Conservation (phyloP, 1,140 invertebrate species). For the Muscidifurax raptorellus region DNA sequence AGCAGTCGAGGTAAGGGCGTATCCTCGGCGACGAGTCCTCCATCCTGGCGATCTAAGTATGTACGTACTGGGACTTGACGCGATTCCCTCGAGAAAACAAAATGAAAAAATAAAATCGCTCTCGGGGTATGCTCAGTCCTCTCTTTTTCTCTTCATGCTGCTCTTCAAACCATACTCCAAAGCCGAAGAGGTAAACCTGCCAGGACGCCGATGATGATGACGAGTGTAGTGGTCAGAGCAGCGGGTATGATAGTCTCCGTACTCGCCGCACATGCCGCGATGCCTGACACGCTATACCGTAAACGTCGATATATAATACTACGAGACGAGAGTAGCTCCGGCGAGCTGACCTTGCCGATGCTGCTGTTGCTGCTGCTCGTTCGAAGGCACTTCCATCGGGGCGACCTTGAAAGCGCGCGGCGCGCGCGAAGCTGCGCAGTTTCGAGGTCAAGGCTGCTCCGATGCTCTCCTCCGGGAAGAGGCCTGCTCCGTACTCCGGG, state of each 20-base stretch:
- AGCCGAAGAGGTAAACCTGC: too few species aligned
- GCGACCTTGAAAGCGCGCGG: background rate
- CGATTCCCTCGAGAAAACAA: too few species aligned
- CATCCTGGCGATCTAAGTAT: slow-evolving; percentile 60
- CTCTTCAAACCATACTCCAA: too few species aligned
- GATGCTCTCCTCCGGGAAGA: background rate
- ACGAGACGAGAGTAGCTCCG: background rate
- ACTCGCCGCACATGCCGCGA: slow-evolving; percentile 47
- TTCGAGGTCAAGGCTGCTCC: background rate
- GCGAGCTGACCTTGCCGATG: background rate
- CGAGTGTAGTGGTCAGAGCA: too few species aligned
- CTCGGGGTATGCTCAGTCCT: slow-evolving; percentile 49
- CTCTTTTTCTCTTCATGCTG: slow-evolving; percentile 64
- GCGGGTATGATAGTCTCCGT: slow-evolving; percentile 1
- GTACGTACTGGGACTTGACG: background rate
- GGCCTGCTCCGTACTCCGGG: too few species aligned
- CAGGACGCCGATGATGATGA: too few species aligned
- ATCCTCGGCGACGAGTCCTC: slow-evolving; percentile 72
- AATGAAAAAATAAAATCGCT: too few species aligned
- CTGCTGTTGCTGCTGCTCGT: background rate
- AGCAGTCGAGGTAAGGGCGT: slow-evolving; percentile 72
- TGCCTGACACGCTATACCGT: too few species aligned
- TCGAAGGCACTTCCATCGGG: slow-evolving; percentile 26
- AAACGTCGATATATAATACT: background rate
- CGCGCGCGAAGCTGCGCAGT: background rate